These are phyloP conservation scores for Seira ritae DNA, from an alignment of 2,888 invertebrate genomes.

Conservation along the genomic window DNA sequence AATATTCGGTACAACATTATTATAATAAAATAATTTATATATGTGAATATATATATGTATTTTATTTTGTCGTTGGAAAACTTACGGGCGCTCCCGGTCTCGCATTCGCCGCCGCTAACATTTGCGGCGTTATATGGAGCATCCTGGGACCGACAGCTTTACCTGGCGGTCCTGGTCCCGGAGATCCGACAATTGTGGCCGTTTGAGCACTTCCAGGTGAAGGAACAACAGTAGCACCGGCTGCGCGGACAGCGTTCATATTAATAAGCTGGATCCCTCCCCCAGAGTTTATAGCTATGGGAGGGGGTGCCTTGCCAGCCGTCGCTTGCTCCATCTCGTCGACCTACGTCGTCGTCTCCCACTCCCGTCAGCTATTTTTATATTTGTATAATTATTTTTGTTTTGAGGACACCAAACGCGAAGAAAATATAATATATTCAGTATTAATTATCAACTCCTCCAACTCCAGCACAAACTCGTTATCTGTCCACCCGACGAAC, in stretches of 20 bases:
- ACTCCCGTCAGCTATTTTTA: background rate
- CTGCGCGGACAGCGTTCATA: conserved; percentile 68
- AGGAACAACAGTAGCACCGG: conserved; percentile 65
- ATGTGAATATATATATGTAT: too few relatives aligned
- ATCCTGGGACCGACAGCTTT: conserved; percentile 89
- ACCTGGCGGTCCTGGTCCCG: conserved; percentile 82
- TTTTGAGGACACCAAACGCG: too few relatives aligned
- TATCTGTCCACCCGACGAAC: too few relatives aligned
- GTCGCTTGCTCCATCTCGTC: conserved; percentile 58
- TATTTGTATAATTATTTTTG: too few relatives aligned
- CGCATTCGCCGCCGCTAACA: conserved; percentile 83
- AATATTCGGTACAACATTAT: too few relatives aligned
- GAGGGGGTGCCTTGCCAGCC: conserved; percentile 42
- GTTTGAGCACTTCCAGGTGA: conserved; percentile 60
- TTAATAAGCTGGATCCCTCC: conserved; percentile 68
- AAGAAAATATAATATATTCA: too few relatives aligned
- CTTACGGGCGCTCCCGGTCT: conserved; percentile 89
- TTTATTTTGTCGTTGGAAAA: too few relatives aligned
- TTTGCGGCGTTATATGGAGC: conserved; percentile 85
- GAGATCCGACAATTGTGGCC: conserved; percentile 77
- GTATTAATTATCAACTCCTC: too few relatives aligned
- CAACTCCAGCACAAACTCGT: too few relatives aligned
- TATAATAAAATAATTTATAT: too few relatives aligned
- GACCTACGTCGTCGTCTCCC: too few relatives aligned
- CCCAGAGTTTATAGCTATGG: conserved; percentile 63